Evolutionary conservation across 2,888 invertebrate species (phyloP), one percentile per base, ranked within the genome.

Genomic region (Apamea sordens): DNA sequence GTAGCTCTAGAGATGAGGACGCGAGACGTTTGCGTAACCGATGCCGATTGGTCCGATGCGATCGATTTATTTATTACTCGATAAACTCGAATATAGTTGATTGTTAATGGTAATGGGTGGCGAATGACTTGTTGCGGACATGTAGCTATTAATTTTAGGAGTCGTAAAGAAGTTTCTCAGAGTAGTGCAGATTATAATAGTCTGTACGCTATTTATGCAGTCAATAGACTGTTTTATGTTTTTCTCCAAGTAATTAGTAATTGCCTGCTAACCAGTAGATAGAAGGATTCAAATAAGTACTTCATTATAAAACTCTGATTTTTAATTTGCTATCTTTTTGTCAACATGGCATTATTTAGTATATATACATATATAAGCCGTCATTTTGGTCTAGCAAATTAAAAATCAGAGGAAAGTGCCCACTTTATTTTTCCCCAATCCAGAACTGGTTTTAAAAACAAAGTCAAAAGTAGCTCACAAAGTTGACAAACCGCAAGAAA

Each of bases 1-100:
- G 89, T 88, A 84, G 80, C 85, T 79, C 85, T 90, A 92, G 92
- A 92, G 92, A 91, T 92, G 91, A 91, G 88, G 88, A 90, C 86
- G 82, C 79, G 80, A 84, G 88, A 86, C 83, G 83, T 85, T 93
- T 92, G 92, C 92, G 92, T 91, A 92, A 93, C 87, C 89, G 89
- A 91, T 84, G 88, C 82, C 81, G 82, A 88, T 89, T 88, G 89
- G 86, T 74, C 80, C 75, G 70, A 76, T 63, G 61, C 83, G 73
- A 82, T 89, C 78, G 84, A 89, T 89, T 88, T 84, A 87, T 89
- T 85, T 83, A 83, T 69, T 50, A 86, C 73, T 86, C 84, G 89
- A 84, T 86, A 87, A 86, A 83, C 73, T 83, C 81, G 80, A 82
- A 77, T 78, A 71, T 71, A 82, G 53, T 72, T 81, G 68, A 80